Base-by-base conservation (phyloP, 2,113 vertebrate genomes). In the Heterotilapia buettikoferi region DNA sequence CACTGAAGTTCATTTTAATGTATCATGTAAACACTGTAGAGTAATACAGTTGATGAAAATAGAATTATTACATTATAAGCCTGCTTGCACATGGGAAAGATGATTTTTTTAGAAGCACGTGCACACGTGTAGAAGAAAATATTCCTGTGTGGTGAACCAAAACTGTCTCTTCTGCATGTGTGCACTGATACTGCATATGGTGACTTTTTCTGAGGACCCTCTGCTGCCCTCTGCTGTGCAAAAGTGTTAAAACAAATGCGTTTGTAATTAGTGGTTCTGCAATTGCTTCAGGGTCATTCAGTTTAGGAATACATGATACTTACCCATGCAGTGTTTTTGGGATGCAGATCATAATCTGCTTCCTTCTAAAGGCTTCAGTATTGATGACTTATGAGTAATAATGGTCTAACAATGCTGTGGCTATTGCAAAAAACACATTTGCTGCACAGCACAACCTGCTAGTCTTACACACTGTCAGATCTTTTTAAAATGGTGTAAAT, bases 181-280 rank as follows among this genome's bases (percentile, higher is more conserved):
- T 93, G 89, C 93, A 71, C 86, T 13, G 9, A 84, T 10, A 43
- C 40, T 86, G 66, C 86, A 85, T 87, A 92, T 80, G 93, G 91
- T 66, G 87, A 90, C n/a, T 87, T 54, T 31, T 80, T 63, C 29
- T 40, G 59, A 66, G 86, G 45, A 18, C 33, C 86, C 94, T 88
- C 91, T 95, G 47, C 94, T 96, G 89, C 96, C 96, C 78, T 91
- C 96, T 91, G n/a, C 71, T 88, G 96, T 71, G 9, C 80, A 88
- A 86, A 92, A 56, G 8, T 9, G 19, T 56, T 56, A 86, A 57
- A 16, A 57, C 53, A 85, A 71, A 10, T 9, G 31, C 1, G 24
- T 76, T 76, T 4, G 3, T n/a, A 78, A 78, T 33, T 31, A 19
- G 26, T n/a, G 9, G n/a, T 18, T 50, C 43, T 56, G 12, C 54